Base-by-base conservation (phyloP, 2,113 vertebrate genomes). In the Engystomops pustulosus region DNA sequence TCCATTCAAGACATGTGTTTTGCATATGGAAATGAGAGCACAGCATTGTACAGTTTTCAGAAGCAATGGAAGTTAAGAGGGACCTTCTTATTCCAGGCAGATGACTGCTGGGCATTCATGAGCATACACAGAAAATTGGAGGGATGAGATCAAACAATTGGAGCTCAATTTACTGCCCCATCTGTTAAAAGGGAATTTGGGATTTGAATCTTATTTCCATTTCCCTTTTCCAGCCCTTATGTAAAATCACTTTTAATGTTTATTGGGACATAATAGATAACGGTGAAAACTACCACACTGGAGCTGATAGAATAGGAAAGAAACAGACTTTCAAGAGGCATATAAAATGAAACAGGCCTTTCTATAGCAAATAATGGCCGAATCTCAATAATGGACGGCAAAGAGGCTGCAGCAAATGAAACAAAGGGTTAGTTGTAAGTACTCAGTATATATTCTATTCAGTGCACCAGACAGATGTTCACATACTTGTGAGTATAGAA, bases 121-220 rank as follows among this genome's bases (percentile, higher is more conserved):
- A 85, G 62, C 62, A 20, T 51, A 45, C 4, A 70, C 62, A 85
- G 60, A 79, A 69, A 55, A 70, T 70, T n/a, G 18, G 15, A 58
- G 36, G 41, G 45, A 84, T 41, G 62, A 78, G 83, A 85, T 85
- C 62, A 85, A 85, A 79, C 62, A 78, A 85, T 70, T 44, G 65
- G 36, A 79, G 65, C 60, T 85, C 75, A 55, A 79, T 79, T 85
- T 85, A 70, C 83, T 79, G 67, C 51, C 62, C 83, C 62, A 85
- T 85, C 83, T 85, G 83, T 85, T 85, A 14, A 78, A n/a, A 70
- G 83, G 75, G 83, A 84, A 20, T 85, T 79, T 69, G 74, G 72
- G 83, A 79, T 70, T 79, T 79, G 47, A 65, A 84, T 79, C 83
- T 58, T 55, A 84, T 53, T 69, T 68, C 51, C 74, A 58, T 85